These are phyloP conservation scores for Neodiprion pinetum DNA, from an alignment of 1,140 invertebrate species.

Conservation along the genomic window DNA sequence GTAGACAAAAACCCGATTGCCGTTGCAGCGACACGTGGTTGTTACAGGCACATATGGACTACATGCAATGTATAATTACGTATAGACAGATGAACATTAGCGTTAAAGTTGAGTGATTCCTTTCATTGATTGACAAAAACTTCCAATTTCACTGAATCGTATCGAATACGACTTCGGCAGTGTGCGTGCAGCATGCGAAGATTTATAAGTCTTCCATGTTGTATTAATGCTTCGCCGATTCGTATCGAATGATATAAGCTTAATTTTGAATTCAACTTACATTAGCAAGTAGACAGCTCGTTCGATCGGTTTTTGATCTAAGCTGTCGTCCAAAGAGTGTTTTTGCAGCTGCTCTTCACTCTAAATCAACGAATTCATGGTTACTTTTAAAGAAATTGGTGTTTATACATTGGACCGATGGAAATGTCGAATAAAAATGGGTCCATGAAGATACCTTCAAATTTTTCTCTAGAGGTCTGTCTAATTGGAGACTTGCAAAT, in stretches of 20 bases:
- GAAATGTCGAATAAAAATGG: neutral
- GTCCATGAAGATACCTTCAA: neutral
- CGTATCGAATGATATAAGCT: neutral
- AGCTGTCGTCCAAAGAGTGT: constrained; percentile 40
- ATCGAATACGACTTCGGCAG: too few species aligned
- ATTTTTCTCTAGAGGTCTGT: constrained; percentile 31
- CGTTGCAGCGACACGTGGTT: too few species aligned
- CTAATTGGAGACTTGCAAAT: constrained; percentile 47
- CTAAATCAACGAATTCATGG: constrained; percentile 31
- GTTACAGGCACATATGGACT: too few species aligned
- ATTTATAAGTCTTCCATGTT: too few species aligned
- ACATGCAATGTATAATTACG: too few species aligned
- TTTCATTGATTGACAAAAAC: too few species aligned
- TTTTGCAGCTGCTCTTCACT: constrained; percentile 44
- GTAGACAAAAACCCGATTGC: too few species aligned
- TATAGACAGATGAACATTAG: too few species aligned
- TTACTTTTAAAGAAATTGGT: neutral
- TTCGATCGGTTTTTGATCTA: constrained; percentile 43
- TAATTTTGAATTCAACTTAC: constrained; percentile 40
- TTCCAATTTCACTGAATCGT: too few species aligned
- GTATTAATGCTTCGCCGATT: too few species aligned
- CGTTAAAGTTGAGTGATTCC: too few species aligned
- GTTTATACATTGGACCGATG: neutral
- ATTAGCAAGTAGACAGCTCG: constrained; percentile 46
- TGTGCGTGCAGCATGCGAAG: too few species aligned